Conservation (phyloP, 2,113 vertebrate species). For the Corythoichthys haematopterus region DNA sequence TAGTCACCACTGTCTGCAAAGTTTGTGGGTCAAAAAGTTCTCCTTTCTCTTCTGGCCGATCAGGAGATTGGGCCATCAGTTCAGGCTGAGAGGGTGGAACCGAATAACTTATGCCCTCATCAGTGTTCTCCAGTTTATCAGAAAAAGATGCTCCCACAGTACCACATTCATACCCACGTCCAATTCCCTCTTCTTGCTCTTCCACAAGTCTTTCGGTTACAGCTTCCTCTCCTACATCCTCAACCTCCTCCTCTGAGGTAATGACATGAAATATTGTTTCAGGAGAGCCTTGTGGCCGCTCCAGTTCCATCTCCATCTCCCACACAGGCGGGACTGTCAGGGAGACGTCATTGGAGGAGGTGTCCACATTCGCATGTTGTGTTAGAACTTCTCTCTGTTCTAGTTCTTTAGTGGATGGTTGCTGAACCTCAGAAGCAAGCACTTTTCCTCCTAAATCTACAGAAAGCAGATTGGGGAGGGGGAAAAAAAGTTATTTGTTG, state of each 20-base stretch:
- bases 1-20: slow-evolving; percentile 74
- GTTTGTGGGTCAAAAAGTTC: slow-evolving; percentile 74
- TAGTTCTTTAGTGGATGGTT: slow-evolving; percentile 3
- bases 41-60: slow-evolving; percentile 60
- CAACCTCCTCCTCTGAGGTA: slow-evolving; percentile 33
- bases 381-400: slow-evolving; percentile 20
- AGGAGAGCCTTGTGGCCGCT: slow-evolving; percentile 35
- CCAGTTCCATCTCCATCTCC: slow-evolving; percentile 62
- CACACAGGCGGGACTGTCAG: slow-evolving; percentile 52
- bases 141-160: slow-evolving; percentile 38
- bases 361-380: slow-evolving; percentile 27
- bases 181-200: slow-evolving; percentile 33
- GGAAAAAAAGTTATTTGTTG: neutral
- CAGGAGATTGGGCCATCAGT: slow-evolving; percentile 18
- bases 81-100: slow-evolving; percentile 18
- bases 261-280: slow-evolving; percentile 19
- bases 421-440: slow-evolving; percentile 29
- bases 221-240: slow-evolving; percentile 30
- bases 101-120: slow-evolving; percentile 16
- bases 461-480: neutral
- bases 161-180: slow-evolving; percentile 52
- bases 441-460: slow-evolving; percentile 41
- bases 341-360: slow-evolving; percentile 17
- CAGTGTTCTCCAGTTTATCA: slow-evolving; percentile 39
- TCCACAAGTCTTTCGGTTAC: slow-evolving; percentile 13